Evolutionary conservation across 1,140 invertebrate genomes (phyloP).

Genomic region (Heliconius nattereri): DNA sequence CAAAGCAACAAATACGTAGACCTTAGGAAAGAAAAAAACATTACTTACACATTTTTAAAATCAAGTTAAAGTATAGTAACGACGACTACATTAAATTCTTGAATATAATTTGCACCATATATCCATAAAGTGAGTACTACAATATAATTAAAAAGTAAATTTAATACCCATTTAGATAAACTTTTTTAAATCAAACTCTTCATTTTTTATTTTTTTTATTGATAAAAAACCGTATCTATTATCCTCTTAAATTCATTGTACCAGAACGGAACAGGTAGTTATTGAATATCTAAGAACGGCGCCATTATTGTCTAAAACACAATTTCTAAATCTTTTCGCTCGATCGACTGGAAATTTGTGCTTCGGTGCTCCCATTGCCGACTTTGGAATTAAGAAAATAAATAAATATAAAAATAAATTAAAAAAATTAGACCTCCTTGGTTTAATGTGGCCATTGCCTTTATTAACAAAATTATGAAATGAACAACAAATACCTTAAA

Average conservation of each 20-base stretch:
- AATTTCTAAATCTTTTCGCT: conserved; percentile 40
- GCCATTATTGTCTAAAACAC: conserved; percentile 34
- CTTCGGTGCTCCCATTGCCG: conserved; percentile 28
- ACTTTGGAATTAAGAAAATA: conserved; percentile 29
- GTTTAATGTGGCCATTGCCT: conserved; percentile 6
- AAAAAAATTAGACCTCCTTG: conserved; percentile 18
- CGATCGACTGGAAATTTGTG: conserved; percentile 35
- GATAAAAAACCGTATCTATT: conserved; percentile 24
- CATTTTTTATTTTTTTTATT: not conserved
- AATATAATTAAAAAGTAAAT: too few species aligned
- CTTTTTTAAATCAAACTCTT: not conserved
- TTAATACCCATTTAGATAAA: too few species aligned
- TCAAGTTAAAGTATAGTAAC: too few species aligned
- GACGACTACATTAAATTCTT: too few species aligned
- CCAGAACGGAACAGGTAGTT: conserved; percentile 37
- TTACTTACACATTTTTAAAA: too few species aligned
- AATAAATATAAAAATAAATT: too few species aligned
- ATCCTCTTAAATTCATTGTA: conserved; percentile 27
- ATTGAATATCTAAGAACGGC: conserved; percentile 37
- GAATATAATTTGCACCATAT: too few species aligned
- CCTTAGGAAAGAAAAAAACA: too few species aligned
- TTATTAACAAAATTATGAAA: not conserved
- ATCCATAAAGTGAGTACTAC: too few species aligned
- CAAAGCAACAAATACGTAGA: too few species aligned
- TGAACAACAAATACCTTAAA: too few species aligned